A percentile compares a stretch with the other conserved stretches of the same genome.
Evolutionary conservation across 2,797 vertebrate genomes (phyloP).

Genomic region (Amphiprion clarkii): DNA sequence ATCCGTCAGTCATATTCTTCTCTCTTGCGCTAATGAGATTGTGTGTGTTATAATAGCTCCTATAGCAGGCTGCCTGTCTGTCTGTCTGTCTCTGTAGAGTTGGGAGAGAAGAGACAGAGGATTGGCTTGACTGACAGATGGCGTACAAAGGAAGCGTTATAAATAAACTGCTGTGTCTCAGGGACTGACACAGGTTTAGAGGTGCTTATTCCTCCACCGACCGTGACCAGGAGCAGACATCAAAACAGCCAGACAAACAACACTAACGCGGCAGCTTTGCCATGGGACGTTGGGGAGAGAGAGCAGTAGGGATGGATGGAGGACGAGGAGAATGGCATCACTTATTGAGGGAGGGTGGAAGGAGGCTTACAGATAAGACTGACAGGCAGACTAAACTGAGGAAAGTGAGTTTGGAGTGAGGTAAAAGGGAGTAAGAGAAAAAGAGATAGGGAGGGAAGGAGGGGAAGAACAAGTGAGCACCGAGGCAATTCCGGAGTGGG

Average conservation of each 20-base stretch:
- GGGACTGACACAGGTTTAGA: constrained; percentile 83
- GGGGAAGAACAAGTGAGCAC: constrained; percentile 58
- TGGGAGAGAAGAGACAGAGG: constrained; percentile 67
- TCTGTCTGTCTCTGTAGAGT: constrained; percentile 75
- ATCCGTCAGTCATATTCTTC: constrained; percentile 78
- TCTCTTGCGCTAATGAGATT: constrained; percentile 80
- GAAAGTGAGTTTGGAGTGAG: constrained; percentile 56
- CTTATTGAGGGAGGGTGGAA: constrained; percentile 35
- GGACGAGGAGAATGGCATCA: constrained; percentile 57
- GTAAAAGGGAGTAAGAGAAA: constrained; percentile 53
- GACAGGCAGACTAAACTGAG: constrained; percentile 62
- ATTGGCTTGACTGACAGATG: constrained; percentile 82
- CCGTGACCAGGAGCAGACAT: constrained; percentile 80
- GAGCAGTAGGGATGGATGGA: constrained; percentile 54
- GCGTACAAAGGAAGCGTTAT: constrained; percentile 79
- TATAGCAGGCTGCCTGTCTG: constrained; percentile 71
- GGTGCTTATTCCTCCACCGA: constrained; percentile 79
- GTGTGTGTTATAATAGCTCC: constrained; percentile 81
- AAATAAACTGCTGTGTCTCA: constrained; percentile 80
- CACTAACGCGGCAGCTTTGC: constrained; percentile 73
- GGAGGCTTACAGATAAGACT: constrained; percentile 62
- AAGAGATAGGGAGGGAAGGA: constrained; percentile 52
- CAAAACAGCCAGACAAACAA: constrained; percentile 74
- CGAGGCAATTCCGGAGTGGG: constrained; percentile 78
- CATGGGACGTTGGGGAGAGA: constrained; percentile 59